A percentile compares a stretch with the other conserved stretches of the same genome.
phyloP scores from a whole-genome alignment of 1,140 invertebrate species.

The Amphibalanus amphitrite region DNA sequence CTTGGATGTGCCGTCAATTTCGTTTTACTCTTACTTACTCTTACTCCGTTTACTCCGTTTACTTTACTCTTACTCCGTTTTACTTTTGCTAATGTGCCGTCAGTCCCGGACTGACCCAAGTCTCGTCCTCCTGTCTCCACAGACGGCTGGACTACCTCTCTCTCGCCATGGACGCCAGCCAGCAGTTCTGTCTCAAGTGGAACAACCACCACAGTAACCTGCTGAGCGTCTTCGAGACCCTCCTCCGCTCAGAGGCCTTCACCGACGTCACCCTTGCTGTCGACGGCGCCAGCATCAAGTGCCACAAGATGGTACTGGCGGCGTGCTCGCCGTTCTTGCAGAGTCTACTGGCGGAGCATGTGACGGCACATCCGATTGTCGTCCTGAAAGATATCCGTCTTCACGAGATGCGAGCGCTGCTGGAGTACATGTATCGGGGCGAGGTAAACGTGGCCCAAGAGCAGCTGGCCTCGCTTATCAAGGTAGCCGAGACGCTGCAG shows the following conservation, averaged over 20 bases:
- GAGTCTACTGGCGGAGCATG: conserved; percentile 60
- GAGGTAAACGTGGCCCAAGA: conserved; percentile 76
- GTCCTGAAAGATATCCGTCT: conserved; percentile 76
- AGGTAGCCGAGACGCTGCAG: conserved; percentile 61
- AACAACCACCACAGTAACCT: conserved; percentile 79
- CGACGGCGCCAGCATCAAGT: conserved; percentile 46
- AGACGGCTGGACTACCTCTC: too few relatives aligned
- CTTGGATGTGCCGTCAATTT: too few relatives aligned
- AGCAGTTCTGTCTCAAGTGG: conserved; percentile 78
- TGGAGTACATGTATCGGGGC: conserved; percentile 83
- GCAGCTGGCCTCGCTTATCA: conserved; percentile 54
- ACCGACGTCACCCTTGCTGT: conserved; percentile 19
- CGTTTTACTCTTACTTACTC: too few relatives aligned
- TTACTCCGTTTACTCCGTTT: too few relatives aligned
- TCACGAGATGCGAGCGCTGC: conserved; percentile 61
- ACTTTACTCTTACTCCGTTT: too few relatives aligned
- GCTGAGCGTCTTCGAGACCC: conserved; percentile 72
- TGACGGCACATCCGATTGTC: conserved; percentile 70
- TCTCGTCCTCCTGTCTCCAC: too few relatives aligned
- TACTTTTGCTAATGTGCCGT: too few relatives aligned
- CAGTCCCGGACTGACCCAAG: too few relatives aligned
- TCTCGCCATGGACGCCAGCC: conserved; percentile 51
- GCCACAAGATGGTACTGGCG: conserved; percentile 60
- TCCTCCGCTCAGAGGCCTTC: conserved; percentile 61
- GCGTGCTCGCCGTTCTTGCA: conserved; percentile 79